Base-by-base conservation (phyloP, 1,140 invertebrate genomes). In the Ceratitis capitata region DNA sequence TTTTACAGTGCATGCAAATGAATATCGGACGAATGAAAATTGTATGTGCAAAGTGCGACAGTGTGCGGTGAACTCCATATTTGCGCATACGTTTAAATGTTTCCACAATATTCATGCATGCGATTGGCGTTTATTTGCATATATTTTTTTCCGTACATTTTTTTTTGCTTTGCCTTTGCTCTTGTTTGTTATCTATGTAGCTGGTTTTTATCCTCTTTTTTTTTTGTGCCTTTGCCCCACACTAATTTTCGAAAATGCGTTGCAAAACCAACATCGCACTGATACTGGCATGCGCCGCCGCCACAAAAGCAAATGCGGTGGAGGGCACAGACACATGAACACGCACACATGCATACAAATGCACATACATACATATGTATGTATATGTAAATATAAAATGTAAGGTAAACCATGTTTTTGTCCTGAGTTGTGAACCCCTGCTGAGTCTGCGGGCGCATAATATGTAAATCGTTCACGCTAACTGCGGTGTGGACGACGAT, bases 381-480 rank as follows among this genome's bases (percentile, higher is more conserved):
- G 3, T 61, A 29, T 23, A 23, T 16, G 32, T 35, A 58, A n/a
- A 58, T 26, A 19, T 69, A 9, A n/a, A 16, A 16, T 69, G 32
- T 32, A 53, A 32, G 32, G 29, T 35, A n/a, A 35, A 12, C n/a
- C 61, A 69, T 10, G 51, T 53, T 53, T 53, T 53, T 16, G 16
- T 19, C 14, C 14, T 35, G 61, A 69, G 32, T 56, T 56, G 29
- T 35, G 61, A 32, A 35, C 61, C 61, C 61, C 32, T 35, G 61
- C 61, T 16, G 61, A 69, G 61, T 69, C 32, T 69, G 61, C 61
- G 61, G 61, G 61, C 61, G 61, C 61, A 69, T 69, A 69, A 69
- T 69, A 69, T 69, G 61, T 69, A 69, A 69, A 69, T 69, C 61
- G 61, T 69, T 69, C 61, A 19, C 61, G 61, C 61, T 69, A 69